Conservation (phyloP, 2,113 vertebrate genomes). For the Leucosticte australis region DNA sequence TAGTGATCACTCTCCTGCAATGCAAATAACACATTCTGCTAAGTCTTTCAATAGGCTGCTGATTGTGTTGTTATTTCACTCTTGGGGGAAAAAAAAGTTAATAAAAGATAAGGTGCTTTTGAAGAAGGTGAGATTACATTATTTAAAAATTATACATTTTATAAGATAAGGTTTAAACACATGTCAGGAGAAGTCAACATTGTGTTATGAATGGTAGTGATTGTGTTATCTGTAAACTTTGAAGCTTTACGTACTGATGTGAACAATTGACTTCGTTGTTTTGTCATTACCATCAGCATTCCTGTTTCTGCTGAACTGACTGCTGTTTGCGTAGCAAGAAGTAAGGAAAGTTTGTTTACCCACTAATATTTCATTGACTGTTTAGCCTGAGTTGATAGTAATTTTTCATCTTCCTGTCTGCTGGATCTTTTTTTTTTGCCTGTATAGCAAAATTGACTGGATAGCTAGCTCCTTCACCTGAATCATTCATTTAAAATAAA, state of each 20-base stretch:
- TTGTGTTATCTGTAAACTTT: constrained; percentile 79
- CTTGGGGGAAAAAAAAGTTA: constrained; percentile 59
- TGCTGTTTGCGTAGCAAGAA: constrained; percentile 67
- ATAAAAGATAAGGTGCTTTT: constrained; percentile 73
- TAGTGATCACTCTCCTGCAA: constrained; percentile 58
- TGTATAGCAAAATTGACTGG: background rate
- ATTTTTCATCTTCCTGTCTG: constrained; percentile 49
- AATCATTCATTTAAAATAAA: background rate
- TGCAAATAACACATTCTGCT: constrained; percentile 56
- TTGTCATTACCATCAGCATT: constrained; percentile 62
- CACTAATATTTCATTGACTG: constrained; percentile 65
- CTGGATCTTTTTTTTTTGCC: background rate
- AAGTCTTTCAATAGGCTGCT: constrained; percentile 68
- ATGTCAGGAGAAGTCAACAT: constrained; percentile 83
- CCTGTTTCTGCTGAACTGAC: constrained; percentile 50
- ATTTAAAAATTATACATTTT: constrained; percentile 80
- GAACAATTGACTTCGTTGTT: constrained; percentile 75
- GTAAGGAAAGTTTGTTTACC: constrained; percentile 74
- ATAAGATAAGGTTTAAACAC: constrained; percentile 81
- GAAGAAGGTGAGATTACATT: constrained; percentile 78
- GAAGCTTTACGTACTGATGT: constrained; percentile 68
- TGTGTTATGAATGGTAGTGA: constrained; percentile 73
- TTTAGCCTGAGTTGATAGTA: constrained; percentile 56
- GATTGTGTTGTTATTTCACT: constrained; percentile 64
- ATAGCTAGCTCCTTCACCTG: background rate